Evolutionary conservation across 2,797 vertebrate genomes (phyloP), one percentile per base, ranked within the genome.

Genomic region (Mareca penelope): DNA sequence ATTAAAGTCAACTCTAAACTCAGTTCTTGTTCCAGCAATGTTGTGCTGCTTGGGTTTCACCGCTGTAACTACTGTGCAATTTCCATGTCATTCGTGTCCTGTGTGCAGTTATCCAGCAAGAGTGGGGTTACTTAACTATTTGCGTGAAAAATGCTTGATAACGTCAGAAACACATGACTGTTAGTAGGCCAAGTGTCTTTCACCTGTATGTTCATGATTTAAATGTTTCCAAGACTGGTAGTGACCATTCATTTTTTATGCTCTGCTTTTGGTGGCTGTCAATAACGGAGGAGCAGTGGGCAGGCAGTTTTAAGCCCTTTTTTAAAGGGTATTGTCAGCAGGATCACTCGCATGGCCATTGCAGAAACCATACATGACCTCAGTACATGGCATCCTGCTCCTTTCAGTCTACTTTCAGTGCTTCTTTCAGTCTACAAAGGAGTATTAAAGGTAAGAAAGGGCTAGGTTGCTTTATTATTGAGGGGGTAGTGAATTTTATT

Each of bases 31-130:
- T 77, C 29, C 60, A 65, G 29, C 1, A 0, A 80, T 71, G 42
- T 13, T 31, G 9, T 21, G 12, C 31, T 67, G 5, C 65, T 65
- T 81, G 46, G 78, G 50, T 59, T 92, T 69, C 17, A 10, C 14
- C 11, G 4, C 61, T 3, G 0, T 39, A 28, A 31, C 2, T 7
- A 42, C 8, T 19, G 69, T 35, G 14, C 2, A 1, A 5, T 72
- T 15, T 57, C 40, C 35, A 31, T 1, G 0, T 42, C 16, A 72
- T 82, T 71, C 69, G 7, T 55, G 10, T 39, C 12, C 6, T 9
- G 2, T 14, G 12, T 8, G 6, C 7, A 12, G 7, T 9, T 55
- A 52, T 44, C 37, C 46, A 60, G 76, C 10, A 44, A 14, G 16
- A 86, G 7, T 29, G n/a, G 42, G 21, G 46, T 59, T 80, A 67